Conservation (phyloP, 2,113 vertebrate species). For the Scalopus aquaticus region DNA sequence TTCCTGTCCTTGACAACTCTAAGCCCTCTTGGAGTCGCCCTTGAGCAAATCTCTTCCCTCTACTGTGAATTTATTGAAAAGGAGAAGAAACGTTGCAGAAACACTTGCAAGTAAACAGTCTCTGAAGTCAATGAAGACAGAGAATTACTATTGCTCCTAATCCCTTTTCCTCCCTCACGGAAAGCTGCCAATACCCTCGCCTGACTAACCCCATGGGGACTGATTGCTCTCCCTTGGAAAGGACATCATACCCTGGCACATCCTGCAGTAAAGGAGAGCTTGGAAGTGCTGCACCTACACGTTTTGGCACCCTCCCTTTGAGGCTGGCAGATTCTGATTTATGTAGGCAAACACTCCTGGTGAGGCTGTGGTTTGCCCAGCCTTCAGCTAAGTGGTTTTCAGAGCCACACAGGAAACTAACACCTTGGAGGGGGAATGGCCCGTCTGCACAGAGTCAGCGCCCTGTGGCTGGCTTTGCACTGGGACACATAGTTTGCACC, state of each 20-base stretch:
- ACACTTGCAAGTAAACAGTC: slow-evolving; percentile 52
- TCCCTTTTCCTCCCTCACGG: slow-evolving; percentile 64
- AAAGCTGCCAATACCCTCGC: slow-evolving; percentile 44
- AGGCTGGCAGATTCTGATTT: not conserved
- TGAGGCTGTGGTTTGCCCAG: not conserved
- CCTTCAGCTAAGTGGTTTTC: not conserved
- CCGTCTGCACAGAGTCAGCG: not conserved
- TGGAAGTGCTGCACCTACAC: not conserved
- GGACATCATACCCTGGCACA: not conserved
- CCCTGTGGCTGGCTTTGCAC: not conserved
- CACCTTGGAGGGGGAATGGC: not conserved
- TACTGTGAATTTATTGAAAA: not conserved
- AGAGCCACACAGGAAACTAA: not conserved
- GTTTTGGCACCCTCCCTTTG: not conserved
- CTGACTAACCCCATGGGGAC: slow-evolving; percentile 18
- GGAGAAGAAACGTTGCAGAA: slow-evolving; percentile 61
- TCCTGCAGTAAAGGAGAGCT: not conserved
- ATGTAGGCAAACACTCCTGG: rapidly evolving
- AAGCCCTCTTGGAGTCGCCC: slow-evolving; percentile 50
- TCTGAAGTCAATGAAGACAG: slow-evolving; percentile 65
- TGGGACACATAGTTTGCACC: not conserved
- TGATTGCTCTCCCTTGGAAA: not conserved
- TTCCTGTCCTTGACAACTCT: slow-evolving; percentile 81
- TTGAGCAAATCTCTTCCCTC: slow-evolving; percentile 55
- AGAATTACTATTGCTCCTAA: slow-evolving; percentile 68